These are phyloP conservation scores for Diaprepes abbreviatus DNA, from an alignment of 2,888 invertebrate species.

Conservation along the genomic window DNA sequence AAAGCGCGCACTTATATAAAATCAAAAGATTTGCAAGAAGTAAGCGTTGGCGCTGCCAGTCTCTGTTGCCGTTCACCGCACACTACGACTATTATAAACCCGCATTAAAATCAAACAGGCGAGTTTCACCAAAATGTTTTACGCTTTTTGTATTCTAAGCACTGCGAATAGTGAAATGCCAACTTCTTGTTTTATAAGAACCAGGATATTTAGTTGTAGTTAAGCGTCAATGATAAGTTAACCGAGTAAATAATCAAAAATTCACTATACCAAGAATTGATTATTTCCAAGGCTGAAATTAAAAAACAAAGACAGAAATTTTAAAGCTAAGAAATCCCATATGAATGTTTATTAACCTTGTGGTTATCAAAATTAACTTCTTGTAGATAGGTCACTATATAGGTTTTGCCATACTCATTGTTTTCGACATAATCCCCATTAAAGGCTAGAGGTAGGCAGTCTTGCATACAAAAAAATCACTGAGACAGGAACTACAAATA, in stretches of 20 bases:
- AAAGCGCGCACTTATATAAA: slow-evolving; percentile 58
- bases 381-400: too few relatives aligned
- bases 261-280: too few relatives aligned
- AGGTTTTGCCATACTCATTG: too few relatives aligned
- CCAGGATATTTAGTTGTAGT: neutral
- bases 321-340: too few relatives aligned
- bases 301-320: too few relatives aligned
- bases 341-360: too few relatives aligned
- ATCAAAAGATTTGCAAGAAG: slow-evolving; percentile 49
- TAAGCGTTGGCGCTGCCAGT: slow-evolving; percentile 28
- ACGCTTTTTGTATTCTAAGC: slow-evolving; percentile 22
- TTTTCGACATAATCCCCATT: too few relatives aligned
- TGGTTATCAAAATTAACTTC: too few relatives aligned
- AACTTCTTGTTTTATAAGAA: neutral
- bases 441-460: too few relatives aligned
- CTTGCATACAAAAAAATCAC: too few relatives aligned
- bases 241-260: neutral
- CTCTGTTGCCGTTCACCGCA: slow-evolving; percentile 45
- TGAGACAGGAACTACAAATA: too few relatives aligned
- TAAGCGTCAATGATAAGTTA: neutral
- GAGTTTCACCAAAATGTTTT: slow-evolving; percentile 35
- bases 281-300: too few relatives aligned
- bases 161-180: slow-evolving; percentile 8
- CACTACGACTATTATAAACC: slow-evolving; percentile 31
- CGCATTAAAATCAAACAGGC: slow-evolving; percentile 24